A percentile compares a stretch with the other conserved stretches of the same genome.
These are phyloP conservation scores for Pao palembangensis DNA, from an alignment of 2,113 vertebrate genomes.

Conservation along the genomic window DNA sequence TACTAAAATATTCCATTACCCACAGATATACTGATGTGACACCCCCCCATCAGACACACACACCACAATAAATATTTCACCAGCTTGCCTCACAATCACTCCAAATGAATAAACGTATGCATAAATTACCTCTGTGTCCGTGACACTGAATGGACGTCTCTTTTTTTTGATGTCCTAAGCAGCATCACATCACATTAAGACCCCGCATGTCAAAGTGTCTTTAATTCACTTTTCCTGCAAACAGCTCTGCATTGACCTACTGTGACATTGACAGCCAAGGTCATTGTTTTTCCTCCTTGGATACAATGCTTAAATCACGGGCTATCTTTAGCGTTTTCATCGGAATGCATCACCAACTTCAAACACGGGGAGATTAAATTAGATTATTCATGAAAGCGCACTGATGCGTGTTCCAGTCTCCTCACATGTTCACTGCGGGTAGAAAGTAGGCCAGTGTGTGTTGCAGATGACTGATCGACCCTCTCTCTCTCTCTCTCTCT, in stretches of 20 bases:
- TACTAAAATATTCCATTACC: no score
- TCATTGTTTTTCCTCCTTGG: background rate
- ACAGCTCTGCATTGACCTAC: conserved; percentile 17
- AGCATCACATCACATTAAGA: background rate
- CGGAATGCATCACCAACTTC: conserved; percentile 25
- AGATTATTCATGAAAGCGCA: conserved; percentile 46
- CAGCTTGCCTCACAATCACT: no score
- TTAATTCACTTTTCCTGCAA: background rate
- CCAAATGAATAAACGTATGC: no score
- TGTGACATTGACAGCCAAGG: conserved; percentile 1
- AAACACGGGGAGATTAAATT: conserved; percentile 39
- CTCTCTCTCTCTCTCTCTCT: background rate
- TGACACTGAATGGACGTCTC: background rate
- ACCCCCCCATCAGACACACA: background rate
- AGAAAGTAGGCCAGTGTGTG: conserved; percentile 40
- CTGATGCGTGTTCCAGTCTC: conserved; percentile 37
- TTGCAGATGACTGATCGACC: conserved; percentile 20
- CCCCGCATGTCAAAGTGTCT: background rate
- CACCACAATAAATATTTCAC: no score
- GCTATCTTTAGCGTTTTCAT: conserved; percentile 31
- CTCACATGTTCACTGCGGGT: conserved; percentile 32
- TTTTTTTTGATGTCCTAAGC: conserved; percentile 1
- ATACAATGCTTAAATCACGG: conserved; percentile 26
- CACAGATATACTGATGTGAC: background rate
- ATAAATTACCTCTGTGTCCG: no score